Percentiles rank a stretch among this genome's conserved stretches.
phyloP scores from a whole-genome alignment of 2,113 vertebrate species.

The Scartelaos histophorus region DNA sequence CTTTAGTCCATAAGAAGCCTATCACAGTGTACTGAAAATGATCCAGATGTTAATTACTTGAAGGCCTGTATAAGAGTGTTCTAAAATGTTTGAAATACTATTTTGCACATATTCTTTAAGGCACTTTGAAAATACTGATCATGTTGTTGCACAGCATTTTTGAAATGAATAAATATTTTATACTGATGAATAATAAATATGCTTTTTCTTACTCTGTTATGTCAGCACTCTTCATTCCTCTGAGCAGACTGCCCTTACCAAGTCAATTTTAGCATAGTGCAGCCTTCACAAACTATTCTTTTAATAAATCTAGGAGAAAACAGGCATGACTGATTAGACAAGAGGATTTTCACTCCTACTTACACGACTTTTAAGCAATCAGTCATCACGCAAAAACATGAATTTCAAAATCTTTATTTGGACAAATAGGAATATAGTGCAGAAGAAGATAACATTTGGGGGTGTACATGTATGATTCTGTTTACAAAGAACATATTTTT shows the following conservation, averaged over 20 bases:
- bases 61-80: slow-evolving; percentile 53
- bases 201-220: slow-evolving; percentile 61
- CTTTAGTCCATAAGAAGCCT: slow-evolving; percentile 50
- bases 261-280: not conserved
- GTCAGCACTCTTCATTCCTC: slow-evolving; percentile 44
- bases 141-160: slow-evolving; percentile 72
- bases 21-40: slow-evolving; percentile 32
- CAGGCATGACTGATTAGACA: slow-evolving; percentile 18
- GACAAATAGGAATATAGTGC: slow-evolving; percentile 50
- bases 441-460: slow-evolving; percentile 47
- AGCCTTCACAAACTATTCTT: not conserved
- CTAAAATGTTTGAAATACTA: slow-evolving; percentile 50
- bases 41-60: slow-evolving; percentile 67
- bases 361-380: not conserved
- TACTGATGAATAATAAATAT: slow-evolving; percentile 72
- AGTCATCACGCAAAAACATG: not conserved
- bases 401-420: slow-evolving; percentile 62
- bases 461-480: slow-evolving; percentile 34
- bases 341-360: slow-evolving; percentile 49
- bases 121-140: slow-evolving; percentile 67
- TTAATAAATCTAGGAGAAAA: slow-evolving; percentile 19
- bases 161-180: slow-evolving; percentile 73
- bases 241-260: not conserved
- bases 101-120: slow-evolving; percentile 68
- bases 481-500: slow-evolving; percentile 39